Conservation (phyloP, 2,113 vertebrate genomes). For the Actenoides lindsayi region DNA sequence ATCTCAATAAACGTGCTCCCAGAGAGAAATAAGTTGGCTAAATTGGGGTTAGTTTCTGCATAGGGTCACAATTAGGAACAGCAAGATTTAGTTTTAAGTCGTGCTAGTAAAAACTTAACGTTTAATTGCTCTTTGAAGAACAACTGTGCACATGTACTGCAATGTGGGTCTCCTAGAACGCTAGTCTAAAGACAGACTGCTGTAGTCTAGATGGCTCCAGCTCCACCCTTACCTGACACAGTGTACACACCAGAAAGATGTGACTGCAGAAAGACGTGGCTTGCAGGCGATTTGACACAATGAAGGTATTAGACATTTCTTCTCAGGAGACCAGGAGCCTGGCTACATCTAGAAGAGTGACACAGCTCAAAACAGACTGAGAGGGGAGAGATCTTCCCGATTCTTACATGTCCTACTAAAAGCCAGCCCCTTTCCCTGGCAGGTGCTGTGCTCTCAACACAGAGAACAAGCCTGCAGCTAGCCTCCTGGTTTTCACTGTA, state of each 20-base stretch:
- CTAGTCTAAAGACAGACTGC: background rate
- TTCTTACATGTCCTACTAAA: background rate
- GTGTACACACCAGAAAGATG: background rate
- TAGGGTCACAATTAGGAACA: background rate
- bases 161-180: background rate
- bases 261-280: background rate
- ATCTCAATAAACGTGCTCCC: background rate
- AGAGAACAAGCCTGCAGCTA: background rate
- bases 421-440: background rate
- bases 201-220: background rate
- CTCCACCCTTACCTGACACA: background rate
- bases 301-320: background rate
- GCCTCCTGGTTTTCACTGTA: background rate
- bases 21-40: background rate
- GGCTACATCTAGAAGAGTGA: background rate
- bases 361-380: background rate
- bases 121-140: background rate
- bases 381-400: background rate
- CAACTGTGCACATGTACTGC: background rate
- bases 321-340: background rate
- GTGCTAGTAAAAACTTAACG: background rate
- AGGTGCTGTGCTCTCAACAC: background rate
- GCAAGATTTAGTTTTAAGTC: background rate
- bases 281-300: background rate
- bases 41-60: background rate